Evolutionary conservation across 1,140 invertebrate species (phyloP), one percentile per base, ranked within the genome.

Genomic region (Copidosoma floridanum): DNA sequence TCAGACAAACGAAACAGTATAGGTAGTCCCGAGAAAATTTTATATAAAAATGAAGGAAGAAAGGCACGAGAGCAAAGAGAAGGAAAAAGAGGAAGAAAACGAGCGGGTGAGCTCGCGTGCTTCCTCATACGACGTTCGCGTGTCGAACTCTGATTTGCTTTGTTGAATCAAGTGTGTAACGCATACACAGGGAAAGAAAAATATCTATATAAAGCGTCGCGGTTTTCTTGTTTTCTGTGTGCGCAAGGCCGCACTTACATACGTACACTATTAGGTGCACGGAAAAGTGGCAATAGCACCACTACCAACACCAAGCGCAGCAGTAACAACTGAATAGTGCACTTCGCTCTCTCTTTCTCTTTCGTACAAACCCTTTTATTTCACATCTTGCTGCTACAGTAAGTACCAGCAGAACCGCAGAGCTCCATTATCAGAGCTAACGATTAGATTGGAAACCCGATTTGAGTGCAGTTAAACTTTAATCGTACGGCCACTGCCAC

Each of bases 91-190:
- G 18, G 48, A 54, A 47, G 46, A 47, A 53, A 29, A 37, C 50
- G 50, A 52, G 24, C 32, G 21, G 50, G 5, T 62, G 66, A 72
- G 68, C 64, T 78, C 68, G 77, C 76, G 76, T 80, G 77, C 75
- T 80, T 67, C 67, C 66, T 77, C 73, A 72, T 76, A 68, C 69
- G 65, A 65, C 64, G 69, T 66, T 80, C 64, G 77, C 77, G 76
- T 80, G 77, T 80, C 76, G 76, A 80, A 78, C 71, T 77, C 71
- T 78, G 78, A 78, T 80, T 80, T 78, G 76, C 76, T 78, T 80
- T 76, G 76, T 74, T 73, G 76, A 78, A 78, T 78, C 76, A 77
- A 79, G 74, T 76, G 70, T 79, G 74, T 65, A n/a, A 73, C 65
- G 32, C 12, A 47, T 37, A 35, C 53, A 35, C 53, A 53, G n/a